Percentiles rank a stretch among this genome's conserved stretches.
Evolutionary conservation across 2,113 vertebrate species (phyloP).

Genomic region (Cromileptes altivelis): DNA sequence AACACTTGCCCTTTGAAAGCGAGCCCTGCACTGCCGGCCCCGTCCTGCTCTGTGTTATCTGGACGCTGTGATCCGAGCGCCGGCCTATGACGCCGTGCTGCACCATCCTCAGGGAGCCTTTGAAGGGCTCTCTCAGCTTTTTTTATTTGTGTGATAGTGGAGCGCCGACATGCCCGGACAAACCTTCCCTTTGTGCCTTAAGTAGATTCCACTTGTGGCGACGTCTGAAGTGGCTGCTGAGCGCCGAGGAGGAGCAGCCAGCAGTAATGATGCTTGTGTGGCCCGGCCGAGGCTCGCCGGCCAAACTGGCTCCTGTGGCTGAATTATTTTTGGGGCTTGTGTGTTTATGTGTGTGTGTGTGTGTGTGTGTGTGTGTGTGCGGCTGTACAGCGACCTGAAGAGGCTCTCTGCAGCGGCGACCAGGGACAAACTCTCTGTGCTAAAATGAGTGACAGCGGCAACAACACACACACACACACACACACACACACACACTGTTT

Average conservation of each 20-base stretch:
- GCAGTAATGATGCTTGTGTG: constrained; percentile 63
- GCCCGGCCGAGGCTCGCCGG: constrained; percentile 27
- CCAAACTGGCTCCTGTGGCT: constrained; percentile 54
- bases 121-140: constrained; percentile 32
- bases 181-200: constrained; percentile 62
- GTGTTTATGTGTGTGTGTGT: constrained; percentile 18
- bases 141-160: constrained; percentile 46
- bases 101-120: constrained; percentile 51
- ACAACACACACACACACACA: constrained; percentile 10
- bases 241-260: constrained; percentile 53
- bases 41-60: constrained; percentile 49
- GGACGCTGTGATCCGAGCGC: constrained; percentile 57
- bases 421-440: constrained; percentile 10
- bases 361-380: constrained; percentile 14
- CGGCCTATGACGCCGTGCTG: constrained; percentile 34
- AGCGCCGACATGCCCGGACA: constrained; percentile 52
- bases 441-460: constrained; percentile 63
- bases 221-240: constrained; percentile 65
- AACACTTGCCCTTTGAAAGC: constrained; percentile 83
- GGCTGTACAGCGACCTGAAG: background rate
- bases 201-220: constrained; percentile 69
- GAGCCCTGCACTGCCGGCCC: constrained; percentile 59
- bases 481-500: constrained; percentile 13
- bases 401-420: constrained; percentile 14
- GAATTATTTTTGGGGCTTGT: constrained; percentile 35